phyloP scores from a whole-genome alignment of 2,888 invertebrate species.

The Ellobium chinense region DNA sequence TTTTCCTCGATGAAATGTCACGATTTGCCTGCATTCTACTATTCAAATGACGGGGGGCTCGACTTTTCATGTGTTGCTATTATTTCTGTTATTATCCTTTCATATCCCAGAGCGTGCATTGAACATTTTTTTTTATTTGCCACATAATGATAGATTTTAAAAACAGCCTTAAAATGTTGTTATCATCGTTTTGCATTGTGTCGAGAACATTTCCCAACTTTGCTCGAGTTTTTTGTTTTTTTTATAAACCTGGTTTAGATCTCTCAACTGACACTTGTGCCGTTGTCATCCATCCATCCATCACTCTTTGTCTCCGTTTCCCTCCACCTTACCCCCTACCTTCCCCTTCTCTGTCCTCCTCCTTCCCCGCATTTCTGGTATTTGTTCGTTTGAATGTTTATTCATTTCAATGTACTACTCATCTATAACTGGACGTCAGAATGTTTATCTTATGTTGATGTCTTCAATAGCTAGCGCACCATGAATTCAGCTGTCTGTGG shows the following conservation, averaged over 20 bases:
- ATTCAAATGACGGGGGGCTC: neutral
- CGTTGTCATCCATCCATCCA: too few relatives aligned
- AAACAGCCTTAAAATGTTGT: too few relatives aligned
- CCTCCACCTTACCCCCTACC: neutral
- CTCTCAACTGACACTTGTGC: too few relatives aligned
- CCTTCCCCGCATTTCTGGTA: neutral
- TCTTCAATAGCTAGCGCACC: neutral
- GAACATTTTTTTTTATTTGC: too few relatives aligned
- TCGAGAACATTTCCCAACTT: too few relatives aligned
- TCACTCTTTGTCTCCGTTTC: too few relatives aligned
- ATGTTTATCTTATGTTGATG: neutral
- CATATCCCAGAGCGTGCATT: too few relatives aligned
- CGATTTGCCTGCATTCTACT: conserved; percentile 46
- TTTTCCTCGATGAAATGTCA: too few relatives aligned
- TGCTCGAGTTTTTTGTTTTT: too few relatives aligned
- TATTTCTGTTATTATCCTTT: neutral
- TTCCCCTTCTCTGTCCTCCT: neutral
- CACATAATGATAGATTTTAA: too few relatives aligned
- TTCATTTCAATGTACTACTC: neutral
- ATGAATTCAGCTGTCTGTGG: neutral
- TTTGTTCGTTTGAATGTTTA: conserved; percentile 1
- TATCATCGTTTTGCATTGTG: too few relatives aligned
- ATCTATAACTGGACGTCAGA: neutral
- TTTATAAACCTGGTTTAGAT: too few relatives aligned
- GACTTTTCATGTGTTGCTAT: neutral